Conservation (phyloP, 2,888 invertebrate species). For the Eupithecia abbreviata region DNA sequence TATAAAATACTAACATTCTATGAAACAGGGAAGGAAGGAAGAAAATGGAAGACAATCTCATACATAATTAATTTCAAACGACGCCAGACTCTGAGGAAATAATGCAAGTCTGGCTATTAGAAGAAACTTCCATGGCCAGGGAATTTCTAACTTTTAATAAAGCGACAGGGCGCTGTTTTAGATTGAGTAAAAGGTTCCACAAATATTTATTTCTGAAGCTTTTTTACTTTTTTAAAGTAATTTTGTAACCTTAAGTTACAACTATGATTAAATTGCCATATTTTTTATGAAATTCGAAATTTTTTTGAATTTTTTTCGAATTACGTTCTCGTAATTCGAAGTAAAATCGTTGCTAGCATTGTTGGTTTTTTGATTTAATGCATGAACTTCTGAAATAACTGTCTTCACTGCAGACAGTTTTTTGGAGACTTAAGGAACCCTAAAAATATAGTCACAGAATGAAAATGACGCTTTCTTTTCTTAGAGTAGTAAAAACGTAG, state of each 20-base stretch:
- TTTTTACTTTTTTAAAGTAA: neutral
- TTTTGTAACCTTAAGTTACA: neutral
- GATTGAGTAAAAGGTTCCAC: neutral
- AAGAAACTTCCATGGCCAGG: slow-evolving; percentile 27
- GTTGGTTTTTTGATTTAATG: neutral
- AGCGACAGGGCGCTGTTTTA: neutral
- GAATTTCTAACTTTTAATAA: slow-evolving; percentile 29
- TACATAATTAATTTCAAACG: slow-evolving; percentile 35
- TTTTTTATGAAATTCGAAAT: neutral
- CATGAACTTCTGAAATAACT: neutral
- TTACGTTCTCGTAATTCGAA: neutral
- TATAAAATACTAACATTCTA: slow-evolving; percentile 7
- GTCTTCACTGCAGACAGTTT: neutral
- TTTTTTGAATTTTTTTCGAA: no score
- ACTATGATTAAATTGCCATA: neutral
- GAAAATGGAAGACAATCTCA: slow-evolving; percentile 25
- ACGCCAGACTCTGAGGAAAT: slow-evolving; percentile 26
- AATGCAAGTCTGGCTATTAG: slow-evolving; percentile 21
- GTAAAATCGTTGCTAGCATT: neutral
- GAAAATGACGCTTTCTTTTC: slow-evolving; percentile 19
- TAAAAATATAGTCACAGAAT: slow-evolving; percentile 18
- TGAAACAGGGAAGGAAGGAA: slow-evolving; percentile 3
- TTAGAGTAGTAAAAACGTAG: neutral
- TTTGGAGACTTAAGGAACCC: neutral
- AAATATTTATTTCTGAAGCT: neutral